phyloP scores from a whole-genome alignment of 2,797 vertebrate genomes.

The Alauda arvensis region DNA sequence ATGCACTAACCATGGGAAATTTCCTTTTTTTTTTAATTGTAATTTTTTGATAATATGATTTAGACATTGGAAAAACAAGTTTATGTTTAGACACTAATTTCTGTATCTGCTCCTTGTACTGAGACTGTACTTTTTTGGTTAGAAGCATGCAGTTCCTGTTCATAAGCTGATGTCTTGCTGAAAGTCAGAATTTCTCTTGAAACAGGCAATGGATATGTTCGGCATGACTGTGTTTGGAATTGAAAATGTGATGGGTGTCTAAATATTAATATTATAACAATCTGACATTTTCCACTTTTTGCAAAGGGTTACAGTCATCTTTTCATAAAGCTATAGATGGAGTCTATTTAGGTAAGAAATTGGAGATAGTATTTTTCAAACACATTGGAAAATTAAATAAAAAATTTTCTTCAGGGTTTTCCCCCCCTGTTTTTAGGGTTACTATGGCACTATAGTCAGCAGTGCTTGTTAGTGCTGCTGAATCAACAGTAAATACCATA shows the following conservation, averaged over 20 bases:
- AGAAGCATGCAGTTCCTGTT: background rate
- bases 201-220: background rate
- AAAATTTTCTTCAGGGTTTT: background rate
- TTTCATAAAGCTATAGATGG: background rate
- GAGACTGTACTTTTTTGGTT: background rate
- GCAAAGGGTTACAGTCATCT: background rate
- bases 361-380: background rate
- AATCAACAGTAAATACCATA: background rate
- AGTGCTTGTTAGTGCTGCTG: background rate
- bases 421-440: background rate
- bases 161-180: background rate
- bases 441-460: background rate
- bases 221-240: background rate
- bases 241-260: background rate
- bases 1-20: background rate
- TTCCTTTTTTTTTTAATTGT: no score
- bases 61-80: background rate
- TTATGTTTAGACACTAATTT: background rate
- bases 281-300: background rate
- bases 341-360: background rate
- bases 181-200: background rate
- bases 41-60: background rate
- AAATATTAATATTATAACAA: background rate
- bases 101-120: background rate
- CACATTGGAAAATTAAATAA: background rate